Base-by-base conservation (phyloP, 2,797 vertebrate genomes). In the Toxotes lorentzi region DNA sequence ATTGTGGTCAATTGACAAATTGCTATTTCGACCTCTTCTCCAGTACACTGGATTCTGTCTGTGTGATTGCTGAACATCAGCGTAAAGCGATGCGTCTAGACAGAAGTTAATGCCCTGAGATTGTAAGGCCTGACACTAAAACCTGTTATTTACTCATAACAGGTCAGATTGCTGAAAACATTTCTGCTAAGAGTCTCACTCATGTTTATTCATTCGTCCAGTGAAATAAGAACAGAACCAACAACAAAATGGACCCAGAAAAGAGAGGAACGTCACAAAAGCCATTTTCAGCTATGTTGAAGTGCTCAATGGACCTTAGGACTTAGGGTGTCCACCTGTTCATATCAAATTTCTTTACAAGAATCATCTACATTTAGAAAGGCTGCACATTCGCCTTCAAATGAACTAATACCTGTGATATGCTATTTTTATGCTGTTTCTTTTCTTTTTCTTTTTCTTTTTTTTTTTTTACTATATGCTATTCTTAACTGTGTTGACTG, bases 401-500 rank as follows among this genome's bases (percentile, higher is more conserved):
- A 64, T 61, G 14, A 81, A 41, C 38, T 21, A 1, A 65, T 54
- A 6, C 19, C 63, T 73, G 38, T 72, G 35, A 70, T 56, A 7
- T 48, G 12, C 40, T 88, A 73, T 84, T 80, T 85, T 77, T 74
- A 73, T 38, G 17, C 70, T 35, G 45, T 73, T 64, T 70, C 48
- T 35, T 35, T 35, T 6, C 7, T 35, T 4, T 67, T 70, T 48
- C n/a, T n/a, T n/a, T n/a, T n/a, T n/a, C n/a, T 34, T 65, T 17
- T 27, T 23, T 7, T 45, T 40, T 34, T 63, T 53, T 35, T 14
- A 53, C 40, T 34, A 6, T 0, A 23, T 68, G 40, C 78, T 88
- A 76, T 82, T 81, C 60, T 83, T 85, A 70, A 74, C 66, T 12
- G 7, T 60, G 53, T 58, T 72, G 40, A 81, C 53, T 75, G n/a